Evolutionary conservation across 2,888 invertebrate species (phyloP).

Genomic region (Pseudanteris insignis): DNA sequence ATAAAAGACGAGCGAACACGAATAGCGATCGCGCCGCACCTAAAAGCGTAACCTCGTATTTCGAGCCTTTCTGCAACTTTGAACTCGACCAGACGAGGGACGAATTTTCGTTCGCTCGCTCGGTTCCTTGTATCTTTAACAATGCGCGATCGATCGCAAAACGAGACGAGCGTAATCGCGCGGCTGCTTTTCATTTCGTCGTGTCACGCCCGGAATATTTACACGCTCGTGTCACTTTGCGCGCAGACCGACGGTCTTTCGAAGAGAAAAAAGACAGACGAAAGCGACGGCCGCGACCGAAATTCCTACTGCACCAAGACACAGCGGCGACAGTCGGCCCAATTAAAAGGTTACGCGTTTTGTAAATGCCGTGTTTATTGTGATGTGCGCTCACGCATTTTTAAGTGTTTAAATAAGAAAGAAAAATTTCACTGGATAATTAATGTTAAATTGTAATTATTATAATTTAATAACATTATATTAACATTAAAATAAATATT

Average conservation of each 20-base stretch:
- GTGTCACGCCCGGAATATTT: conserved; percentile 32
- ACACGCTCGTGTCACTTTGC: conserved; percentile 15
- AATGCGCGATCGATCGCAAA: conserved; percentile 44
- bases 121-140: conserved; percentile 37
- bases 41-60: conserved; percentile 42
- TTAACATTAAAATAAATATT: too few relatives aligned
- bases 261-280: neutral
- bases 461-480: too few relatives aligned
- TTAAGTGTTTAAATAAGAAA: too few relatives aligned
- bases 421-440: too few relatives aligned
- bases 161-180: conserved; percentile 34
- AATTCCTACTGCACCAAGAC: neutral
- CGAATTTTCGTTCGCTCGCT: conserved; percentile 25
- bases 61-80: conserved; percentile 39
- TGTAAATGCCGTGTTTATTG: too few relatives aligned
- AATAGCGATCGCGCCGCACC: conserved; percentile 35
- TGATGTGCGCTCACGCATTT: too few relatives aligned
- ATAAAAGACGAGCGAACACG: conserved; percentile 33
- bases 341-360: too few relatives aligned
- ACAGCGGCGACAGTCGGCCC: too few relatives aligned
- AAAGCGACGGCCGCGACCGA: neutral
- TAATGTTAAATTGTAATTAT: too few relatives aligned
- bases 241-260: too few relatives aligned
- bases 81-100: conserved; percentile 14
- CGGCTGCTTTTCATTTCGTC: conserved; percentile 29